Percentiles rank a stretch among this genome's conserved stretches.
Conservation (phyloP, 1,140 invertebrate species). For the Thaumatotibia leucotreta region DNA sequence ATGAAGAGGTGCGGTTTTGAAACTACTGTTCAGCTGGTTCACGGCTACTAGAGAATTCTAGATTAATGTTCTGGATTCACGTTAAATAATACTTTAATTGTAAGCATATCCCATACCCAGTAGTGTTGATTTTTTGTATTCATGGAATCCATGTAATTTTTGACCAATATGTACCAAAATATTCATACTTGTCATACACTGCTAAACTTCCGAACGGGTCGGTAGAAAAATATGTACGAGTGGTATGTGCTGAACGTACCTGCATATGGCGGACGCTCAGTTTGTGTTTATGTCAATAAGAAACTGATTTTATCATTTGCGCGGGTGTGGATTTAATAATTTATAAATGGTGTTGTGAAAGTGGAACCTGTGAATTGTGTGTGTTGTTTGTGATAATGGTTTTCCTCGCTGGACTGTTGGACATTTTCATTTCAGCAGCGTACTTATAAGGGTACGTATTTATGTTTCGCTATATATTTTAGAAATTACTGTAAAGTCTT, state of each 20-base stretch:
- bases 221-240: slow-evolving; percentile 37
- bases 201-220: slow-evolving; percentile 34
- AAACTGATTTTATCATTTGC: slow-evolving; percentile 69
- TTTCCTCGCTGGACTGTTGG: slow-evolving; percentile 56
- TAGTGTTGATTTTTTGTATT: background rate
- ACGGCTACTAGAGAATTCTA: background rate
- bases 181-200: background rate
- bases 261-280: slow-evolving; percentile 73
- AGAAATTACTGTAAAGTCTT: slow-evolving; percentile 3
- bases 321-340: slow-evolving; percentile 70
- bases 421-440: slow-evolving; percentile 52
- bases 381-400: slow-evolving; percentile 67
- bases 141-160: background rate
- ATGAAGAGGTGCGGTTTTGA: background rate
- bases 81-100: background rate
- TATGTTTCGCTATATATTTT: slow-evolving; percentile 47
- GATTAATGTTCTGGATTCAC: background rate
- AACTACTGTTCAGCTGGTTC: background rate
- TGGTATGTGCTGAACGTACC: slow-evolving; percentile 60
- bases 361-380: slow-evolving; percentile 65
- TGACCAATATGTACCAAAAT: background rate
- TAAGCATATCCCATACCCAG: background rate
- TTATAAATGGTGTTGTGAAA: slow-evolving; percentile 58
- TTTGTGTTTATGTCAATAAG: slow-evolving; percentile 76
- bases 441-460: slow-evolving; percentile 68